phyloP scores from a whole-genome alignment of 2,888 invertebrate genomes.

The Cheilosia impressa region DNA sequence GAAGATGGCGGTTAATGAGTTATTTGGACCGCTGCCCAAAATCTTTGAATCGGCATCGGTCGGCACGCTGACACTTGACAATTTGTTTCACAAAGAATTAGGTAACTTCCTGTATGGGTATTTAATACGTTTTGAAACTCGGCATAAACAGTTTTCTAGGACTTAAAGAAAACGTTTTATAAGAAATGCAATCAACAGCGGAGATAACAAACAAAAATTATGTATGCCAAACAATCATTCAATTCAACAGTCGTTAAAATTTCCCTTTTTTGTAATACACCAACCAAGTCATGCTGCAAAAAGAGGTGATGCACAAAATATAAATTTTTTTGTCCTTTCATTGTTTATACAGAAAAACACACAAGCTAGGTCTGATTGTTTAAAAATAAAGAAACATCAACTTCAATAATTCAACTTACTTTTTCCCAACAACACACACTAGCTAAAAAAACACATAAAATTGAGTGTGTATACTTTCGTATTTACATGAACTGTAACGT shows the following conservation, averaged over 20 bases:
- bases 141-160: not conserved
- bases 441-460: conserved; percentile 50
- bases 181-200: conserved; percentile 18
- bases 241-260: conserved; percentile 19
- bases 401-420: conserved; percentile 62
- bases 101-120: not conserved
- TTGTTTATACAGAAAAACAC: conserved; percentile 23
- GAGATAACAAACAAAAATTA: conserved; percentile 2
- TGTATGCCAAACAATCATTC: conserved; percentile 39
- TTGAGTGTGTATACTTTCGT: conserved; percentile 37
- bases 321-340: conserved; percentile 15
- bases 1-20: too few species aligned
- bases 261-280: conserved; percentile 12
- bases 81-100: too few species aligned
- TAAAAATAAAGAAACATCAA: conserved; percentile 26
- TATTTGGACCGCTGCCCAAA: too few species aligned
- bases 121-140: not conserved
- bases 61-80: too few species aligned
- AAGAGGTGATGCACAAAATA: conserved; percentile 50
- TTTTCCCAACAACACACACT: conserved; percentile 60
- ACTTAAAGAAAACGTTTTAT: not conserved
- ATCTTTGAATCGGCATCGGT: too few species aligned
- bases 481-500: conserved; percentile 43
- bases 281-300: conserved; percentile 57
- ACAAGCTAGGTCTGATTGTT: conserved; percentile 45